Percentiles rank a stretch among this genome's conserved stretches.
These are phyloP conservation scores for Pterophyllum scalare DNA, from an alignment of 2,113 vertebrate genomes.

Conservation along the genomic window DNA sequence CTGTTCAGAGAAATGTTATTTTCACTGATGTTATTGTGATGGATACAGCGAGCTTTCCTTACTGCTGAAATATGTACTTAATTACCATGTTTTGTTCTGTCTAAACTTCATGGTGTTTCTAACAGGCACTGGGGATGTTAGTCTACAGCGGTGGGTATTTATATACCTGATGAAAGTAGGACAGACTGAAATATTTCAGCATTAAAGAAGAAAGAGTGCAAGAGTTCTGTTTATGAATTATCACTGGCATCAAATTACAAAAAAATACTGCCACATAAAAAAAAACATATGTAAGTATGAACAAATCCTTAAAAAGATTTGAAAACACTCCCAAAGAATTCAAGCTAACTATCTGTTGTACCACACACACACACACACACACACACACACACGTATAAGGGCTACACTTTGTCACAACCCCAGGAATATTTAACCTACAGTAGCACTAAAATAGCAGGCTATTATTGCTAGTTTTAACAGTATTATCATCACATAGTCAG, in stretches of 20 bases:
- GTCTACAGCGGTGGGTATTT: neutral
- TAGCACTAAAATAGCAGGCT: neutral
- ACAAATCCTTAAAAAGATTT: too few species aligned
- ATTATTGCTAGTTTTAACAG: neutral
- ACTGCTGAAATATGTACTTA: neutral
- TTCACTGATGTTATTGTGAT: neutral
- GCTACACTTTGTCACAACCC: neutral
- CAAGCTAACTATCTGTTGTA: neutral
- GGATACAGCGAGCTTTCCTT: neutral
- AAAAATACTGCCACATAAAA: neutral
- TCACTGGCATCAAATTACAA: neutral
- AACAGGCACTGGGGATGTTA: neutral
- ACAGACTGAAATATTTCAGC: neutral
- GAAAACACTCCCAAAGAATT: neutral
- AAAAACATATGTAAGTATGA: too few species aligned
- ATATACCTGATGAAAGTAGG: neutral
- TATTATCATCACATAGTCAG: neutral
- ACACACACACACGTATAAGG: too few species aligned
- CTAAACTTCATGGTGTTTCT: neutral
- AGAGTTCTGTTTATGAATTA: neutral
- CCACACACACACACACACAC: too few species aligned
- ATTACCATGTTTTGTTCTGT: neutral
- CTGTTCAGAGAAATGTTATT: too few species aligned
- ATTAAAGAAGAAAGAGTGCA: too few species aligned
- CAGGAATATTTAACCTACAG: neutral